Evolutionary conservation across 2,113 vertebrate species (phyloP).

Genomic region (Hyla sarda): DNA sequence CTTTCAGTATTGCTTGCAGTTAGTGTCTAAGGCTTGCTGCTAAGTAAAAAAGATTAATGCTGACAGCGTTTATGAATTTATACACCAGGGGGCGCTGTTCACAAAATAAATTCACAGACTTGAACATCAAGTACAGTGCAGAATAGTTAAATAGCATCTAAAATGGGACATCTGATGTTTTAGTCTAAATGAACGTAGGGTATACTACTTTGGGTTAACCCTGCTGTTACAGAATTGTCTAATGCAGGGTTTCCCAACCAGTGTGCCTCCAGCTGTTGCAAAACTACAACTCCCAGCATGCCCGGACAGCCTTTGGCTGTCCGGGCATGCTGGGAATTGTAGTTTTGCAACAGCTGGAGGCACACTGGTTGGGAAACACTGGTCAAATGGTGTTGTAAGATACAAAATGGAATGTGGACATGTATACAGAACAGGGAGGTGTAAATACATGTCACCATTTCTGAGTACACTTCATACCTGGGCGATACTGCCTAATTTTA

Average conservation of each 20-base stretch:
- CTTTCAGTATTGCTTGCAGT: not conserved
- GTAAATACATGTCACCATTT: not conserved
- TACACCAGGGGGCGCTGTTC: constrained; percentile 53
- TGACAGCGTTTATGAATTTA: constrained; percentile 21
- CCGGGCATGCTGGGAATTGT: too few species aligned
- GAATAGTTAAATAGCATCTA: not conserved
- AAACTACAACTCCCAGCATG: too few species aligned
- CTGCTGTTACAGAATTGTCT: not conserved
- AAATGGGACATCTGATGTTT: constrained; percentile 15
- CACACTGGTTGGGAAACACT: too few species aligned
- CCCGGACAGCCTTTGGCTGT: too few species aligned
- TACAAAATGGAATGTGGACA: not conserved
- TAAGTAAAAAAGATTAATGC: constrained; percentile 23
- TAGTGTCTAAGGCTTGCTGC: not conserved
- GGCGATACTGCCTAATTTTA: too few species aligned
- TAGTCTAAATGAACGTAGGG: not conserved
- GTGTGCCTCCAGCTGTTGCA: too few species aligned
- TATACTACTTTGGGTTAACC: not conserved
- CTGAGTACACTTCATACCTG: not conserved
- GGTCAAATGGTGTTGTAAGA: too few species aligned
- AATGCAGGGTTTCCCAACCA: too few species aligned
- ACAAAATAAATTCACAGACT: constrained; percentile 32
- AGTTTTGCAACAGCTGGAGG: too few species aligned
- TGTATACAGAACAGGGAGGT: not conserved
- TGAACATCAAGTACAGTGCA: not conserved